Base-by-base conservation (phyloP, 2,888 invertebrate genomes). In the Hedya salicella region DNA sequence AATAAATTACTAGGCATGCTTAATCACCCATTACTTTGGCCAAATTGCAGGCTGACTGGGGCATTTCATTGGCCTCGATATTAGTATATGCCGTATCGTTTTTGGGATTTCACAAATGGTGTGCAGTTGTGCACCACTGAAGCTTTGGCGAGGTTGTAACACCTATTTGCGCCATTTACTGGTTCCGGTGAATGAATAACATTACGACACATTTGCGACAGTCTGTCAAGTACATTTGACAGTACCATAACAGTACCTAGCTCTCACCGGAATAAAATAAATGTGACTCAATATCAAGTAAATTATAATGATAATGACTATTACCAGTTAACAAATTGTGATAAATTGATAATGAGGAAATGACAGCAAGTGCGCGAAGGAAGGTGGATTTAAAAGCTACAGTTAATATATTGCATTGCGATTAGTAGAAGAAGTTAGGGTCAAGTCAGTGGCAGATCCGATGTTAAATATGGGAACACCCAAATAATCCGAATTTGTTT, bases 11-110 rank as follows among this genome's bases (percentile, higher is more conserved):
- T 57, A 64, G 56, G 32, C 44, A 40, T 21, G 25, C 16, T 53
- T 62, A 46, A 53, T 53, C 46, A 46, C 53, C 53, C 53, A 53
- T 46, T 53, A 36, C 52, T 32, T 14, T 42, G 30, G 62, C 3
- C 16, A 46, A 53, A 46, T 62, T 62, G 44, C 40, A 25, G 13
- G 40, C 40, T 36, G 25, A n/a, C 16, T 30, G 13, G 16, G 49
- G 17, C n/a, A 50, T 14, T 42, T 42, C 40, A 52, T 52, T 42
- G 16, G 25, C 16, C 9, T 50, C 40, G 42, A 30, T 42, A 42
- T 42, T 50, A 6, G 25, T 25, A 36, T 36, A 21, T 13, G n/a
- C 16, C 14, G 5, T 30, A 11, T 36, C 3, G n/a, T 17, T 50
- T 25, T 44, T 42, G n/a, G 42, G n/a, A 49, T 32, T 52, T 48